phyloP scores from a whole-genome alignment of 2,888 invertebrate species.

The Drosophila macrospina region DNA sequence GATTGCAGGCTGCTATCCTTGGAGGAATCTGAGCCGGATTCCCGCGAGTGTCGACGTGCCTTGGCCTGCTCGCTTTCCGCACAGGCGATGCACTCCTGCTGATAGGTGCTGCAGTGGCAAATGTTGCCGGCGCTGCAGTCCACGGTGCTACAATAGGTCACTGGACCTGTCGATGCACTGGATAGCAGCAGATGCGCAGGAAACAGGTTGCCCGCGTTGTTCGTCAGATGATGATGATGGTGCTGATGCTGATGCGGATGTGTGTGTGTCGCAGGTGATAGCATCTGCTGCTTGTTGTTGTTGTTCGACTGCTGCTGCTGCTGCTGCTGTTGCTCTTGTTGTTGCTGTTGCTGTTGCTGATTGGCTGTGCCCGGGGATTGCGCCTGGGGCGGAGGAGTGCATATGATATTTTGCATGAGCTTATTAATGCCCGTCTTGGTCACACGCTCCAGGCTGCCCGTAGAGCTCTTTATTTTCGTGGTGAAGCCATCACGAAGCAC shows the following conservation, averaged over 20 bases:
- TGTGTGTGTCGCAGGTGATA: constrained; percentile 50
- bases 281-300: constrained; percentile 38
- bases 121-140: constrained; percentile 82
- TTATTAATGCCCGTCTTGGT: constrained; percentile 93
- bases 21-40: constrained; percentile 95
- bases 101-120: constrained; percentile 81
- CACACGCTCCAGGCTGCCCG: constrained; percentile 93
- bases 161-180: constrained; percentile 68
- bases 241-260: constrained; percentile 69
- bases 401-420: constrained; percentile 93
- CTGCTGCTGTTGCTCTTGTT: constrained; percentile 37
- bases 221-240: constrained; percentile 62
- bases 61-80: constrained; percentile 83
- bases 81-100: constrained; percentile 69
- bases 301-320: constrained; percentile 33
- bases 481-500: constrained; percentile 89
- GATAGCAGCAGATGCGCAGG: constrained; percentile 60
- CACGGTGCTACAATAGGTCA: constrained; percentile 77
- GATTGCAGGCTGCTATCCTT: constrained; percentile 96
- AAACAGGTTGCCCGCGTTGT: constrained; percentile 32
- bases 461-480: constrained; percentile 92
- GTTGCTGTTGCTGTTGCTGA: constrained; percentile 40
- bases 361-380: background rate
- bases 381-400: constrained; percentile 75
- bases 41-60: constrained; percentile 91